Conservation (phyloP, 2,113 vertebrate genomes). For the Phaethornis superciliosus region DNA sequence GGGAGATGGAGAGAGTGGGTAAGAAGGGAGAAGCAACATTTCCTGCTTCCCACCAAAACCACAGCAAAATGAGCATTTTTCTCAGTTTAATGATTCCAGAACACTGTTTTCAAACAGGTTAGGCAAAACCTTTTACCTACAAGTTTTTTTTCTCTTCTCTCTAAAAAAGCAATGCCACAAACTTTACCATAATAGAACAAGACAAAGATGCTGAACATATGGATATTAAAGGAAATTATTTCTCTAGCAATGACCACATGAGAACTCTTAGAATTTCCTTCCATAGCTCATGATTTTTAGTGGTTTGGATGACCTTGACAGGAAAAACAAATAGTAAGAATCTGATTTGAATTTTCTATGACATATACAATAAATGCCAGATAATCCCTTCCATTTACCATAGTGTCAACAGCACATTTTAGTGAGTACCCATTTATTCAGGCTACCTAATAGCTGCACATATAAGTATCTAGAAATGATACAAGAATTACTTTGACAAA, state of each 20-base stretch:
- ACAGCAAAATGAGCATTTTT: neutral
- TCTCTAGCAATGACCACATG: neutral
- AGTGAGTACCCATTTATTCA: neutral
- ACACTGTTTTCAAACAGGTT: neutral
- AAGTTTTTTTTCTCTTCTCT: neutral
- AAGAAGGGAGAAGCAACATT: neutral
- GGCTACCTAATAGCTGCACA: neutral
- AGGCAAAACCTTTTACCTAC: neutral
- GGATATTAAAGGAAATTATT: conserved; percentile 26
- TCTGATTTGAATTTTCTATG: neutral
- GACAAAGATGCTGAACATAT: conserved; percentile 27
- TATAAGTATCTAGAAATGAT: neutral
- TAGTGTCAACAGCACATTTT: neutral
- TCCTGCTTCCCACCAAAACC: neutral
- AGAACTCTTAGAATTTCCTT: conserved; percentile 39
- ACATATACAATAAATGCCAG: neutral
- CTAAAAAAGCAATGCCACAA: neutral
- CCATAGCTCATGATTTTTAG: neutral
- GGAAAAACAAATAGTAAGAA: conserved; percentile 2
- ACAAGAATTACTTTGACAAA: neutral
- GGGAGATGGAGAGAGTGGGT: neutral
- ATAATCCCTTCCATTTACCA: neutral
- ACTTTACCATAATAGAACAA: conserved; percentile 9
- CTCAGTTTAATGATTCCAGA: neutral
- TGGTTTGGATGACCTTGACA: conserved; percentile 1